Percentiles rank a stretch among this genome's conserved stretches.
Evolutionary conservation across 2,888 invertebrate genomes (phyloP).

Genomic region (Drosophila gaucha): DNA sequence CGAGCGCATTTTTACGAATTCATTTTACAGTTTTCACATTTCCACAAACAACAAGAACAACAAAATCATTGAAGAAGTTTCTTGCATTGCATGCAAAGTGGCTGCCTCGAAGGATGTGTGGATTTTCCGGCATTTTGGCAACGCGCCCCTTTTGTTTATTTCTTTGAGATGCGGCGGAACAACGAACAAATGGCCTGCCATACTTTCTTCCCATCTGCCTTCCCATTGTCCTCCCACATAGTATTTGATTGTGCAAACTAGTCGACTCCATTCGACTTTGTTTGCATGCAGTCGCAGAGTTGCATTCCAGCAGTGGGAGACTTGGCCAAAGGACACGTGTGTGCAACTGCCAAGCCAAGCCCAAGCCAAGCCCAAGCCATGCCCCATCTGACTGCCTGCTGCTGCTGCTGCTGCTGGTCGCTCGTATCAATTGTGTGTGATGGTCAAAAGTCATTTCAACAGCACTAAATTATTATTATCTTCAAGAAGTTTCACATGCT

Average conservation of each 20-base stretch:
- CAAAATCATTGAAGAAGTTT: slow-evolving; percentile 46
- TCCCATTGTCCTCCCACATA: not conserved
- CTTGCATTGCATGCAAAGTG: slow-evolving; percentile 75
- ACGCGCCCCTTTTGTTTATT: slow-evolving; percentile 70
- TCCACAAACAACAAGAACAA: slow-evolving; percentile 26
- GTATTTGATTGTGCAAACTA: slow-evolving; percentile 56
- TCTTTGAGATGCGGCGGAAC: slow-evolving; percentile 69
- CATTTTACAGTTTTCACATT: slow-evolving; percentile 61
- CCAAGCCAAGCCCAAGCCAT: not conserved
- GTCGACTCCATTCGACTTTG: slow-evolving; percentile 58
- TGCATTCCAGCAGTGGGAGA: slow-evolving; percentile 62
- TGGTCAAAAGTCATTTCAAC: slow-evolving; percentile 86
- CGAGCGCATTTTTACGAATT: slow-evolving; percentile 77
- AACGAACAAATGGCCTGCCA: slow-evolving; percentile 46
- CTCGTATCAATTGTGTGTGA: slow-evolving; percentile 84
- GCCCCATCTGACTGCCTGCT: slow-evolving; percentile 7
- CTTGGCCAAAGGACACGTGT: slow-evolving; percentile 47
- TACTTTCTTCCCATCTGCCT: not conserved
- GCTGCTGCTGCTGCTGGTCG: slow-evolving; percentile 20
- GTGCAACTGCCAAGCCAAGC: slow-evolving; percentile 23
- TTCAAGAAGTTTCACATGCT: slow-evolving; percentile 85
- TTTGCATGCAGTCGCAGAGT: slow-evolving; percentile 50
- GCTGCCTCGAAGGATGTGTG: slow-evolving; percentile 72
- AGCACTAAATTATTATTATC: slow-evolving; percentile 86
- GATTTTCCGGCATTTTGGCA: slow-evolving; percentile 77